Base-by-base conservation (phyloP, 2,888 invertebrate genomes). In the Papilio demoleus region DNA sequence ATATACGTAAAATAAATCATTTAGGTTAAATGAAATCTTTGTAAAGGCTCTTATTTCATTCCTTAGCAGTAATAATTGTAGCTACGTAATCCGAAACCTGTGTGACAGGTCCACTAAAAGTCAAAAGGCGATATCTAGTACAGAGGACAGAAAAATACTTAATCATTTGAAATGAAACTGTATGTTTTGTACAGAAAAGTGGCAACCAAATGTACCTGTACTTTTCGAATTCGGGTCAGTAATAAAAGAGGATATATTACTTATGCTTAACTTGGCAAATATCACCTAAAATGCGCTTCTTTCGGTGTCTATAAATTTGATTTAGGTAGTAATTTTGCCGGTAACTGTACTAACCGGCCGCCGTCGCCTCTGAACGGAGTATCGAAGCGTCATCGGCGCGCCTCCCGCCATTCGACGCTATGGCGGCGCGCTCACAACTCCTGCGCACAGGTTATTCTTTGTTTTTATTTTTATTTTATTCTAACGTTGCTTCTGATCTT, bases 381-480 rank as follows among this genome's bases (percentile, higher is more conserved):
- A 22, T 19, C 42, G 34, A 38, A 31, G 45, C 78, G 71, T 75
- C 72, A 74, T 70, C 73, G 81, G 78, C 84, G 81, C 82, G 83
- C 85, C 84, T 76, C 82, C 85, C 84, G 76, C 82, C 88, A 90
- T 88, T 91, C 86, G 78, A 72, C 88, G 85, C 80, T 69, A 92
- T 92, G 92, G 88, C 91, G 76, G 81, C 88, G 73, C 87, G 89
- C 76, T 81, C 89, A 71, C 85, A 83, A 85, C 90, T 91, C 85
- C 86, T 91, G 85, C 89, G 91, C 87, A 86, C 81, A 79, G 86
- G 92, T 92, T 81, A 82, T 79, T 61, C n/a, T 11, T 59, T 34
- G 74, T 76, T 71, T 58, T 64, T 64, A 38, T 22, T 62, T 45
- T 67, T 65, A 17, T 14, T 40, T 24, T 14, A 60, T 17, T 14